phyloP scores from a whole-genome alignment of 2,888 invertebrate species.

The Drosophila falleni region DNA sequence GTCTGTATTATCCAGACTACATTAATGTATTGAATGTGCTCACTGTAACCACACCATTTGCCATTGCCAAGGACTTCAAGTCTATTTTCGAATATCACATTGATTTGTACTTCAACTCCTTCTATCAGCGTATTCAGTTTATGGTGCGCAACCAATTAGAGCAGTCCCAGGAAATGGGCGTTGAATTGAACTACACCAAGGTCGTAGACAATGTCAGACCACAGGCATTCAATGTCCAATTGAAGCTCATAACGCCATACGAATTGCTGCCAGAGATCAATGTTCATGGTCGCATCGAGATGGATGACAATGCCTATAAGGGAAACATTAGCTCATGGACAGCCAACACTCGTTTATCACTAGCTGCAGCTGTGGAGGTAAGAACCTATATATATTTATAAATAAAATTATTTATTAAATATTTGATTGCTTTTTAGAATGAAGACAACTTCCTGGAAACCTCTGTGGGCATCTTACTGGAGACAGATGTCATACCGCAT shows the following conservation, averaged over 20 bases:
- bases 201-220: slow-evolving; percentile 84
- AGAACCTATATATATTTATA: neutral
- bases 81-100: slow-evolving; percentile 86
- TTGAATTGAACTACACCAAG: slow-evolving; percentile 86
- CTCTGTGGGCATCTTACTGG: slow-evolving; percentile 87
- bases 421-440: slow-evolving; percentile 78
- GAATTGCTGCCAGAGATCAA: slow-evolving; percentile 86
- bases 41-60: slow-evolving; percentile 87
- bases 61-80: slow-evolving; percentile 85
- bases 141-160: slow-evolving; percentile 85
- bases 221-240: slow-evolving; percentile 85
- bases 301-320: slow-evolving; percentile 86
- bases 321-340: slow-evolving; percentile 86
- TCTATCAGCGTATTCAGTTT: slow-evolving; percentile 86
- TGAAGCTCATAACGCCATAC: slow-evolving; percentile 87
- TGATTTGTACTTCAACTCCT: slow-evolving; percentile 84
- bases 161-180: slow-evolving; percentile 81
- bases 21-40: slow-evolving; percentile 86
- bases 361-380: slow-evolving; percentile 87
- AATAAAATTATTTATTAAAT: neutral
- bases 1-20: slow-evolving; percentile 87
- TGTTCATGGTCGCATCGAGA: slow-evolving; percentile 85
- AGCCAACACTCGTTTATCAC: slow-evolving; percentile 86
- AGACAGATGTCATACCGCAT: slow-evolving; percentile 88
- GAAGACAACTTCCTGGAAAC: slow-evolving; percentile 89